Base-by-base conservation (phyloP, 1,140 invertebrate species). In the Apis dorsata region DNA sequence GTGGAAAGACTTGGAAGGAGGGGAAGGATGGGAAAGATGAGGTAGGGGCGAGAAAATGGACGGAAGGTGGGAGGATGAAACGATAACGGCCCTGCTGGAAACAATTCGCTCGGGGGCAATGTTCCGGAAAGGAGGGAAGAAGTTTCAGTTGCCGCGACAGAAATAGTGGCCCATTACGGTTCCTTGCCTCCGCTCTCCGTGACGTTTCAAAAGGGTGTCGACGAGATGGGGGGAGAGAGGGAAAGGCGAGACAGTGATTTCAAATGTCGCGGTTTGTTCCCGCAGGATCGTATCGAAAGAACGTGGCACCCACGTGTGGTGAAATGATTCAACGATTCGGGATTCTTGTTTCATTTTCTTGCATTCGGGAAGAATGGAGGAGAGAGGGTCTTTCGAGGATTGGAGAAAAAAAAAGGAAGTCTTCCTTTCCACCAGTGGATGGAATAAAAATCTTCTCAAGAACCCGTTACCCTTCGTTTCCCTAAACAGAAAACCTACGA, bases 101-200 rank as follows among this genome's bases (percentile, higher is more conserved):
- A 88, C 86, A 88, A 88, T 88, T 88, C 87, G 87, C 79, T 53
- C 34, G 59, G 72, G 77, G 84, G 86, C 86, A 88, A 88, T 88
- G 86, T 88, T 62, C 79, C 86, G 86, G 86, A 88, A 88, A 88
- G 86, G 74, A 85, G 86, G 80, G 77, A 88, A 88, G 79, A 85
- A 88, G 83, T 88, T 88, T 69, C 73, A 85, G 86, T 88, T 73
- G 79, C 82, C 86, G 75, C 75, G 86, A 85, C 83, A 85, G 86
- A 88, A 88, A 88, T 87, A 85, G 83, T 69, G 83, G 79, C 86
- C 83, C 85, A 74, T 87, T 85, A 86, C 77, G n/a, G 75, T 83
- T 70, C 74, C 84, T 79, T 69, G 57, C 68, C 74, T 51, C 69
- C 51, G 73, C 63, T 73, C 75, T 44, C 65, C 0, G 63, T 84